Percentiles rank a stretch among this genome's conserved stretches.
Evolutionary conservation across 2,888 invertebrate species (phyloP).

Genomic region (Acleris emargana): DNA sequence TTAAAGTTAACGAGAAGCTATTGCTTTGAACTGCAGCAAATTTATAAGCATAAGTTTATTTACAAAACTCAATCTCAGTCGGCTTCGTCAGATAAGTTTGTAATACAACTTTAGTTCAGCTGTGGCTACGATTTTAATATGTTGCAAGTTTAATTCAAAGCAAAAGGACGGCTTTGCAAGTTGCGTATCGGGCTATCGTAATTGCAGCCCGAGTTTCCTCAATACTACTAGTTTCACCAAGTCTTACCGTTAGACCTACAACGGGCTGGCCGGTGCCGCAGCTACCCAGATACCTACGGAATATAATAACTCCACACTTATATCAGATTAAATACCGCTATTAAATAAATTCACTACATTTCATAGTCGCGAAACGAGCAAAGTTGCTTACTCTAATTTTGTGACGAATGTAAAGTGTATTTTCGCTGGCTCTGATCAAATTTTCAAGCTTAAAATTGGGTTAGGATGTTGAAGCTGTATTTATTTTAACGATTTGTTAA

Average conservation of each 20-base stretch:
- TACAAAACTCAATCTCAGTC: slow-evolving; percentile 24
- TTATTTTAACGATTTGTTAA: slow-evolving; percentile 6
- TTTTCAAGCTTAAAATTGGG: slow-evolving; percentile 14
- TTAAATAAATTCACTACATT: slow-evolving; percentile 28
- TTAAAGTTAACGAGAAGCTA: no score
- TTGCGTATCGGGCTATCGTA: slow-evolving; percentile 54
- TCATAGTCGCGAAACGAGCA: slow-evolving; percentile 15
- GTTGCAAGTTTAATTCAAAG: slow-evolving; percentile 42
- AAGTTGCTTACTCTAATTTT: slow-evolving; percentile 31
- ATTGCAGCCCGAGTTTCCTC: slow-evolving; percentile 53
- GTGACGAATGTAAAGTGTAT: slow-evolving; percentile 21
- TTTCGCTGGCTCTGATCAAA: slow-evolving; percentile 26
- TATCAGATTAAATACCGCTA: slow-evolving; percentile 43
- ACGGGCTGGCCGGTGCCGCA: slow-evolving; percentile 50
- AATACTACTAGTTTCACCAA: slow-evolving; percentile 45
- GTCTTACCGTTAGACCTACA: slow-evolving; percentile 62
- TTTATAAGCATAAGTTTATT: slow-evolving; percentile 8
- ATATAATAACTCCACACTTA: slow-evolving; percentile 48
- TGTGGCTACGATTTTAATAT: slow-evolving; percentile 25
- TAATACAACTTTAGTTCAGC: slow-evolving; percentile 23
- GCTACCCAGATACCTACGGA: slow-evolving; percentile 40
- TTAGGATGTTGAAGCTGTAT: slow-evolving; percentile 9
- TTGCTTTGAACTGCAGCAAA: not conserved
- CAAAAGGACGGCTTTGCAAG: slow-evolving; percentile 43
- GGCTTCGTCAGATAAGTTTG: slow-evolving; percentile 8